Evolutionary conservation across 2,888 invertebrate species (phyloP), one percentile per base, ranked within the genome.

Genomic region (Arctia plantaginis): DNA sequence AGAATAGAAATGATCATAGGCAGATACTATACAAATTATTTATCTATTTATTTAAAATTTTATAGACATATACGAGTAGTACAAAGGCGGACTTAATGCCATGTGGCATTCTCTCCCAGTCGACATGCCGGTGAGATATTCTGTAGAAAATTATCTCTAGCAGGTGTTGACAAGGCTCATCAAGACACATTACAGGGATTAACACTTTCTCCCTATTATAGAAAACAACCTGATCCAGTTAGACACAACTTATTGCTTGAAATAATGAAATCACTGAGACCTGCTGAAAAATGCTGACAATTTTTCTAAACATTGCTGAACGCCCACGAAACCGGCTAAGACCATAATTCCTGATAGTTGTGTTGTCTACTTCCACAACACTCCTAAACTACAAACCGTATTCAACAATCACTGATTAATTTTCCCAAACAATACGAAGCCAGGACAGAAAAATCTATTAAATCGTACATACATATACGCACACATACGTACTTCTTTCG

Each of bases 361-460:
- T 27, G 3, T 62, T 62, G 13, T 6, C 55, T 27, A 30, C n/a
- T 20, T 23, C 33, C 41, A 59, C 10, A 62, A 35, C 20, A 71
- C 1, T 44, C 39, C n/a, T 23, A 13, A 71, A 30, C 47, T 33
- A 71, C 41, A 69, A 30, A 64, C 1, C 27, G 27, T 39, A 71
- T 44, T 27, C 33, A n/a, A 30, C 33, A 47, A 66, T 66, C 23
- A 30, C 66, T 62, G 66, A 76, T 73, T 75, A 76, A 66, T 71
- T 68, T 70, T 68, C 72, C 64, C 44, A 27, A 82, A 76, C 80
- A 79, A 83, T 85, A 76, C 80, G 75, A 78, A 74, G 72, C 77
- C 77, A 78, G 78, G 72, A 74, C 80, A 75, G 82, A 84, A 84
- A 85, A 84, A 84, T 85, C 85, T 84, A 84, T 84, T 84, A 84